A percentile compares a stretch with the other conserved stretches of the same genome.
These are phyloP conservation scores for Phalacrocorax carbo DNA, from an alignment of 2,113 vertebrate species.

Conservation along the genomic window DNA sequence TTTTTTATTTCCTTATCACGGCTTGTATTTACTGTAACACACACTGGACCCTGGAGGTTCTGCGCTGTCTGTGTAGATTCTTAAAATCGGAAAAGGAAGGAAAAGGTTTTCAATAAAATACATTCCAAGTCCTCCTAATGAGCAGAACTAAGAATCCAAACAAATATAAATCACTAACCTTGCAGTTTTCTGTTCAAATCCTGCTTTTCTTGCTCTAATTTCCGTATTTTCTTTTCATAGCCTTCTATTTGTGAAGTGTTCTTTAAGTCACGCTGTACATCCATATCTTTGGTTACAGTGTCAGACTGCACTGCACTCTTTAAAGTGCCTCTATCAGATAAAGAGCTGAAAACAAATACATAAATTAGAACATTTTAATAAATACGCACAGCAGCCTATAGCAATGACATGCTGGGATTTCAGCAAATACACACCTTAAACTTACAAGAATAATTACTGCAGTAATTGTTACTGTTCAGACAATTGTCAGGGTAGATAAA, in stretches of 20 bases:
- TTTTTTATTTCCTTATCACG: slow-evolving; percentile 93
- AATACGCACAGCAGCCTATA: neutral
- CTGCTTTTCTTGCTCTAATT: slow-evolving; percentile 93
- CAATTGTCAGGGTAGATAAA: neutral
- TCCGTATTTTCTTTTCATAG: slow-evolving; percentile 87
- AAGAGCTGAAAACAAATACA: slow-evolving; percentile 75
- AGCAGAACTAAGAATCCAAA: neutral
- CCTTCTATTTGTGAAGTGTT: slow-evolving; percentile 85
- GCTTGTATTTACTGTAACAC: slow-evolving; percentile 74
- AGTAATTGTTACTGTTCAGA: neutral
- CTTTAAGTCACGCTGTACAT: slow-evolving; percentile 72
- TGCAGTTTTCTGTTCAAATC: slow-evolving; percentile 91
- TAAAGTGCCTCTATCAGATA: slow-evolving; percentile 85
- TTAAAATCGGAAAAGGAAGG: slow-evolving; percentile 26
- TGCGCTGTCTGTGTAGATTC: slow-evolving; percentile 88
- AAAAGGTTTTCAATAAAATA: neutral
- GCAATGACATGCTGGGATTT: neutral
- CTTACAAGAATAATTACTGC: neutral
- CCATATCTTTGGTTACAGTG: slow-evolving; percentile 62
- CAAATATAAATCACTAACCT: slow-evolving; percentile 69
- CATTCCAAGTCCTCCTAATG: neutral
- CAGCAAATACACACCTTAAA: neutral
- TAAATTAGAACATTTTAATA: neutral
- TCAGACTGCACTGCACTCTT: slow-evolving; percentile 63
- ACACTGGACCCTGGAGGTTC: slow-evolving; percentile 80